phyloP scores from a whole-genome alignment of 2,113 vertebrate species.

The Struthidea cinerea region DNA sequence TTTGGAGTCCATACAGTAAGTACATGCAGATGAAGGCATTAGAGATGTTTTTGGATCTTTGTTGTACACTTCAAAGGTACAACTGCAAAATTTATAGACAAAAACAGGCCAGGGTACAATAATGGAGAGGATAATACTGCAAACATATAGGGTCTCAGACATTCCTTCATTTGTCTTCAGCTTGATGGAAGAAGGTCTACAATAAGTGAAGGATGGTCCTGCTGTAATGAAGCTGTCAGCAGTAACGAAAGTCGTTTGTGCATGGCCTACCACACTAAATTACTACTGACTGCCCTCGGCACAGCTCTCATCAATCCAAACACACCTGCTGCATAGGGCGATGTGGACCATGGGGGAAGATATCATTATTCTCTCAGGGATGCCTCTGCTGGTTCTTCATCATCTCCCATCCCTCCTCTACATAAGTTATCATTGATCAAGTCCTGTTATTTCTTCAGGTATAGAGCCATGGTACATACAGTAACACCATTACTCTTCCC shows the following conservation, averaged over 20 bases:
- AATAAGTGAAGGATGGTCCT: slow-evolving; percentile 57
- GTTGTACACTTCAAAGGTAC: not conserved
- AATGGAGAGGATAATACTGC: slow-evolving; percentile 41
- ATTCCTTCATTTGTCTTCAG: slow-evolving; percentile 51
- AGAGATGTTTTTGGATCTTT: not conserved
- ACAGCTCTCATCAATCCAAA: slow-evolving; percentile 63
- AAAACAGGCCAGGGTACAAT: not conserved
- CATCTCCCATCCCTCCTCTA: slow-evolving; percentile 6
- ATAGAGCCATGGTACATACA: slow-evolving; percentile 29
- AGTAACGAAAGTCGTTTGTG: slow-evolving; percentile 33
- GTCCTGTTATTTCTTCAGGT: slow-evolving; percentile 57
- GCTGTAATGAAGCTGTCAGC: slow-evolving; percentile 71
- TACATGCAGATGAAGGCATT: not conserved
- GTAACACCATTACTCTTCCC: slow-evolving; percentile 60
- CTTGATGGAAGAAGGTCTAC: slow-evolving; percentile 53
- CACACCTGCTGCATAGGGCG: slow-evolving; percentile 9
- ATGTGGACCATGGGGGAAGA: not conserved
- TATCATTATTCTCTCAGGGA: slow-evolving; percentile 61
- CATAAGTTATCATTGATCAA: slow-evolving; percentile 64
- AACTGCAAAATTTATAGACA: not conserved
- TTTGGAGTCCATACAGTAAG: not conserved
- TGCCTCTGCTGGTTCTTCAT: slow-evolving; percentile 53
- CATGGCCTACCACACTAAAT: slow-evolving; percentile 60
- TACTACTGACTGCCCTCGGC: slow-evolving; percentile 33
- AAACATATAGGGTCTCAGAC: slow-evolving; percentile 8